A percentile compares a stretch with the other conserved stretches of the same genome.
Evolutionary conservation across 2,113 vertebrate species (phyloP).

Genomic region (Pogonocichla stellata): DNA sequence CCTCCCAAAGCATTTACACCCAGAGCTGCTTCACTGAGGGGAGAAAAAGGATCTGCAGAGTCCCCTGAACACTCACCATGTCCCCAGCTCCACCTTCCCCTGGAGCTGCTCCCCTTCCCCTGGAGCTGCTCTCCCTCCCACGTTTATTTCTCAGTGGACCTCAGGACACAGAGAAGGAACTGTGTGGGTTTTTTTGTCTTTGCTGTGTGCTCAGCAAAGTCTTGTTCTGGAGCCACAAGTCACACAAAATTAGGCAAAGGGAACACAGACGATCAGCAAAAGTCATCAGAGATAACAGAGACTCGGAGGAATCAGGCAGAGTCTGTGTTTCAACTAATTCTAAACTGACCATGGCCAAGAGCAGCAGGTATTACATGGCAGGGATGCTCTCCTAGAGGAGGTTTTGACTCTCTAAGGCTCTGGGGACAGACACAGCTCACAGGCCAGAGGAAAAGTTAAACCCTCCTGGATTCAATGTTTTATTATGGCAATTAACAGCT

Average conservation of each 20-base stretch:
- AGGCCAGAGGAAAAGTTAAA: neutral
- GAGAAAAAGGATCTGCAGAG: neutral
- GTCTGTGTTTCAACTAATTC: neutral
- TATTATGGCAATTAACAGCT: neutral
- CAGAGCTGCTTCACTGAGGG: neutral
- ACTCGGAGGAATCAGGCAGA: neutral
- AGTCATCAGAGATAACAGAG: neutral
- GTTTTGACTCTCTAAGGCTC: neutral
- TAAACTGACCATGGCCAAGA: neutral
- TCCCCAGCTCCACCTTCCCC: neutral
- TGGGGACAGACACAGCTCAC: neutral
- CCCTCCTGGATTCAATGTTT: neutral
- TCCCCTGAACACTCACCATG: rapidly evolving
- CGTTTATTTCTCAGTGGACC: neutral
- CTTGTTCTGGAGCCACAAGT: neutral
- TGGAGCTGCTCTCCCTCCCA: neutral
- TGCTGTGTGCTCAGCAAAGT: neutral
- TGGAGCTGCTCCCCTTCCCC: neutral
- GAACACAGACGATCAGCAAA: neutral
- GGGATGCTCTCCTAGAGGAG: neutral
- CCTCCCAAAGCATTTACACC: rapidly evolving
- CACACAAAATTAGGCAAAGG: neutral
- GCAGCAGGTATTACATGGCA: neutral
- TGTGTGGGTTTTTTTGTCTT: too few relatives aligned
- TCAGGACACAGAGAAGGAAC: neutral